Conservation (phyloP, 2,113 vertebrate genomes). For the Eubucco bourcierii region DNA sequence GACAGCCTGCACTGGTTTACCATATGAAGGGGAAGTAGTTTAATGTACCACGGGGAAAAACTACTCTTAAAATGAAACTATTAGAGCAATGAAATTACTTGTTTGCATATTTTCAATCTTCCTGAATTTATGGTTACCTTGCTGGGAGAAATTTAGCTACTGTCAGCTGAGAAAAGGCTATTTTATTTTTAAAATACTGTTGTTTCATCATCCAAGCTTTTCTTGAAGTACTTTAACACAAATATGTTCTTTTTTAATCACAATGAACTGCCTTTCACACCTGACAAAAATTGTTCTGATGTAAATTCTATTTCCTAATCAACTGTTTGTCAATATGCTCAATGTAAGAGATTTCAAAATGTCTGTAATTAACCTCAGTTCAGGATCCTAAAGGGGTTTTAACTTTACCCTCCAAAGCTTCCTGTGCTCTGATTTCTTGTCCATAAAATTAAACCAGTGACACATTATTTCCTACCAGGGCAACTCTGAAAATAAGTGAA, state of each 20-base stretch:
- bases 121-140: slow-evolving; percentile 6
- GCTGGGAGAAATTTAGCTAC: neutral
- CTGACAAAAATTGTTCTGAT: neutral
- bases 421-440: neutral
- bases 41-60: neutral
- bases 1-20: neutral
- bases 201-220: slow-evolving; percentile 9
- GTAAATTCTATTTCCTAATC: neutral
- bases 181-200: neutral
- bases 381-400: neutral
- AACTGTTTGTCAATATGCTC: neutral
- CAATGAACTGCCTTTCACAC: neutral
- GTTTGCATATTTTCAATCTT: slow-evolving; percentile 1
- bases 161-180: neutral
- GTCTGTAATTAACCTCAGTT: neutral
- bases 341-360: neutral
- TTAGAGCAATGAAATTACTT: neutral
- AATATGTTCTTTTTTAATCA: neutral
- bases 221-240: neutral
- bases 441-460: neutral
- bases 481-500: neutral
- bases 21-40: neutral
- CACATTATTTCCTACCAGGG: neutral
- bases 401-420: neutral
- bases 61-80: neutral